Evolutionary conservation across 2,888 invertebrate genomes (phyloP).

Genomic region (Apoda limacodes): DNA sequence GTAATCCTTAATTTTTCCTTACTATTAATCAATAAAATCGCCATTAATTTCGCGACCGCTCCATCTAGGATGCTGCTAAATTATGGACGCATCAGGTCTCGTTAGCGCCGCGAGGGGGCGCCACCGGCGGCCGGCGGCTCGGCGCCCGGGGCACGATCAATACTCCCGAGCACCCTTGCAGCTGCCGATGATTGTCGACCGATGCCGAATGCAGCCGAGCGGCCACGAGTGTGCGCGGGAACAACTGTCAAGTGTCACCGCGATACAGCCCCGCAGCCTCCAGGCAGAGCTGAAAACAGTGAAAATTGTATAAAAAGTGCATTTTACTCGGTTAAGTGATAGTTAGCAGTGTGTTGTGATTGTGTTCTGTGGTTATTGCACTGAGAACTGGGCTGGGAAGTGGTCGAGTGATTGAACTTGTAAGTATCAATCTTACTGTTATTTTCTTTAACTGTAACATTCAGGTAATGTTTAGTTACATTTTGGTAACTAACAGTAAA

Average conservation of each 20-base stretch:
- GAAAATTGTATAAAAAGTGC: constrained; percentile 34
- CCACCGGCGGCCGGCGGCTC: constrained; percentile 56
- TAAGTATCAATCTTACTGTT: too few species aligned
- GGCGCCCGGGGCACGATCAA: constrained; percentile 53
- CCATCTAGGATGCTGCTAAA: constrained; percentile 57
- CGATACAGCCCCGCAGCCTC: constrained; percentile 51
- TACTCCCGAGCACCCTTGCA: constrained; percentile 32
- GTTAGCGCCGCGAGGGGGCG: constrained; percentile 56
- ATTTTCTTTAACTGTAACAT: too few species aligned
- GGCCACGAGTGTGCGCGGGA: constrained; percentile 26
- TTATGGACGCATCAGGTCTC: constrained; percentile 63
- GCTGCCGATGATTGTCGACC: constrained; percentile 28
- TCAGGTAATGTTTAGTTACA: too few species aligned
- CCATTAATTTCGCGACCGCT: constrained; percentile 58
- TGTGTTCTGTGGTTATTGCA: constrained; percentile 26
- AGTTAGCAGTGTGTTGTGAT: constrained; percentile 29
- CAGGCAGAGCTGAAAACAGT: constrained; percentile 54
- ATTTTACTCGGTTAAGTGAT: constrained; percentile 22
- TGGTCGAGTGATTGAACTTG: constrained; percentile 25
- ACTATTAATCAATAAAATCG: constrained; percentile 63
- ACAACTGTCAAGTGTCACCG: constrained; percentile 64
- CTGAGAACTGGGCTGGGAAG: constrained; percentile 20
- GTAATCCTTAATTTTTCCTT: constrained; percentile 30
- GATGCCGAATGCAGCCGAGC: constrained; percentile 32
- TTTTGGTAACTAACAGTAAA: too few species aligned